phyloP scores from a whole-genome alignment of 2,888 invertebrate genomes.

The Psylliodes chrysocephalus region DNA sequence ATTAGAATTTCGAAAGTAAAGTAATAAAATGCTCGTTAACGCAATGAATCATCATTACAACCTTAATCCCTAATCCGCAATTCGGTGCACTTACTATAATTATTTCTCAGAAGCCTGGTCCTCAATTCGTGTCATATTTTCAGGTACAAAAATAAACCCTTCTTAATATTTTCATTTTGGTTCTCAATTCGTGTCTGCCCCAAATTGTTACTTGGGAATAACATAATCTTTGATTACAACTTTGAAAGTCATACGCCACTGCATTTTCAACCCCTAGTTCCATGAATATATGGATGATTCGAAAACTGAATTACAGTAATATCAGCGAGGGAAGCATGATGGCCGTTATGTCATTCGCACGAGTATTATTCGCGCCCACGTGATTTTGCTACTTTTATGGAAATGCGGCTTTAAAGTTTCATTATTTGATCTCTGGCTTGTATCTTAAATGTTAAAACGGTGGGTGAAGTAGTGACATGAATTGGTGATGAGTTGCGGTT shows the following conservation, averaged over 20 bases:
- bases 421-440: conserved; percentile 20
- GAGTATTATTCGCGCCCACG: conserved; percentile 48
- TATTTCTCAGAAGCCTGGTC: no score
- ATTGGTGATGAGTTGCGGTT: neutral
- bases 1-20: no score
- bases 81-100: no score
- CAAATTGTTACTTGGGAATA: no score
- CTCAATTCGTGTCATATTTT: no score
- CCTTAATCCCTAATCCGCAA: no score
- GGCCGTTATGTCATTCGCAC: conserved; percentile 51
- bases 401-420: conserved; percentile 37
- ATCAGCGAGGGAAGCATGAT: conserved; percentile 33
- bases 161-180: no score
- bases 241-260: conserved; percentile 17
- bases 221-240: no score
- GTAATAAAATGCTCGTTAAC: no score
- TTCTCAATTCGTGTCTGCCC: no score
- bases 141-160: no score
- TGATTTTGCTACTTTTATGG: conserved; percentile 48
- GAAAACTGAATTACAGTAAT: conserved; percentile 61
- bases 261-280: conserved; percentile 34
- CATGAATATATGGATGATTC: conserved; percentile 63
- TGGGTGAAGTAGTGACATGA: conserved; percentile 6
- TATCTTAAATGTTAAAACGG: conserved; percentile 17
- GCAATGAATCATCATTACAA: no score